Evolutionary conservation across 64 coral and sea anemone genomes (phyloP).

Genomic region (Montipora efflorescens): DNA sequence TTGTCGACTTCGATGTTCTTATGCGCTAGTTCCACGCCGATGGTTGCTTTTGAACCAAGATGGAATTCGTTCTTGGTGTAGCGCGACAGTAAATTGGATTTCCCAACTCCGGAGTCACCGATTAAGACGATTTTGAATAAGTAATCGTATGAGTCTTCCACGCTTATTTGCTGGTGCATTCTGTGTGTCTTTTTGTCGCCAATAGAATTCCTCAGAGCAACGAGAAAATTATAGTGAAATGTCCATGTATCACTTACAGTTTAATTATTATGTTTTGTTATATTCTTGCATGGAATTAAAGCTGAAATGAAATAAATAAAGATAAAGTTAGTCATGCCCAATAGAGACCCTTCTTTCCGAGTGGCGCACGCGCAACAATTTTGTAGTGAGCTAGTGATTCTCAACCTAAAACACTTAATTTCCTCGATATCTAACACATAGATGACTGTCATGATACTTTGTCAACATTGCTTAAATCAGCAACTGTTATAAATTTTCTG

Average conservation of each 20-base stretch:
- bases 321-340: not conserved
- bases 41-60: slow-evolving; percentile 97
- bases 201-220: not conserved
- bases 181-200: not conserved
- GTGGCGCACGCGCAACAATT: no score
- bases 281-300: no score
- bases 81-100: slow-evolving; percentile 92
- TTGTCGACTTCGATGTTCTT: slow-evolving; percentile 89
- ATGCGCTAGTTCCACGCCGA: slow-evolving; percentile 97
- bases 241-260: not conserved
- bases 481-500: no score
- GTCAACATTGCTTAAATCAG: no score
- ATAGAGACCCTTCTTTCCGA: no score
- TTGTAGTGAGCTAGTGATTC: no score
- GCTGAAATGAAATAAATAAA: not conserved
- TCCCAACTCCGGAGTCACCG: slow-evolving; percentile 95
- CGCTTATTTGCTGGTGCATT: slow-evolving; percentile 69
- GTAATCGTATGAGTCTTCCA: slow-evolving; percentile 90
- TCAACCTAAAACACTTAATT: no score
- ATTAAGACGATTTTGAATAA: slow-evolving; percentile 96
- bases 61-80: slow-evolving; percentile 99
- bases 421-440: no score
- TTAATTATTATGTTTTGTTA: not conserved
- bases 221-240: not conserved
- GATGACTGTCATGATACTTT: no score